Conservation (phyloP, 2,888 invertebrate species). For the Apamea sordens region DNA sequence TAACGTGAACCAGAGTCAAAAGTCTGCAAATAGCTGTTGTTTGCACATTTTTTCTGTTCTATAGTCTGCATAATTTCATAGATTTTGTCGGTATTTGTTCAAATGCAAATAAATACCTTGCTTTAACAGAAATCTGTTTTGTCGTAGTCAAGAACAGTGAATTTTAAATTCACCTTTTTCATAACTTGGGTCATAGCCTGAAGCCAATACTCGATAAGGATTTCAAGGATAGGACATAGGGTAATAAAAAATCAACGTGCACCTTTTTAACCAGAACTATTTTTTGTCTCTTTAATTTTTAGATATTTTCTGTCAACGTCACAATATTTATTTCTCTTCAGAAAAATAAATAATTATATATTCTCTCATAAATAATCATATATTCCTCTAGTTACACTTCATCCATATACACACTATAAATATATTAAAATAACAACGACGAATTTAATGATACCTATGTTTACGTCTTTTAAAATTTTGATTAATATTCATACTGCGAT, state of each 20-base stretch:
- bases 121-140: neutral
- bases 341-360: slow-evolving; percentile 79
- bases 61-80: slow-evolving; percentile 17
- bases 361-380: slow-evolving; percentile 75
- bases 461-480: slow-evolving; percentile 78
- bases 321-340: slow-evolving; percentile 79
- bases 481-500: slow-evolving; percentile 54
- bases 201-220: slow-evolving; percentile 75
- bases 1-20: slow-evolving; percentile 2
- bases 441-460: slow-evolving; percentile 73
- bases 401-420: slow-evolving; percentile 79
- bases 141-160: neutral
- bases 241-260: slow-evolving; percentile 84
- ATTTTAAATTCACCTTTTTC: neutral
- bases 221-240: slow-evolving; percentile 63
- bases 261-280: slow-evolving; percentile 84
- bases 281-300: slow-evolving; percentile 74
- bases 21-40: slow-evolving; percentile 15
- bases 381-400: slow-evolving; percentile 76
- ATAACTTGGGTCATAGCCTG: slow-evolving; percentile 43
- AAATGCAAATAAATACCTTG: slow-evolving; percentile 32
- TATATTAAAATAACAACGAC: slow-evolving; percentile 81
- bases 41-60: slow-evolving; percentile 12
- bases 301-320: slow-evolving; percentile 76
- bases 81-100: neutral